Base-by-base conservation (phyloP, 2,888 invertebrate species). In the Zonitis immaculata region DNA sequence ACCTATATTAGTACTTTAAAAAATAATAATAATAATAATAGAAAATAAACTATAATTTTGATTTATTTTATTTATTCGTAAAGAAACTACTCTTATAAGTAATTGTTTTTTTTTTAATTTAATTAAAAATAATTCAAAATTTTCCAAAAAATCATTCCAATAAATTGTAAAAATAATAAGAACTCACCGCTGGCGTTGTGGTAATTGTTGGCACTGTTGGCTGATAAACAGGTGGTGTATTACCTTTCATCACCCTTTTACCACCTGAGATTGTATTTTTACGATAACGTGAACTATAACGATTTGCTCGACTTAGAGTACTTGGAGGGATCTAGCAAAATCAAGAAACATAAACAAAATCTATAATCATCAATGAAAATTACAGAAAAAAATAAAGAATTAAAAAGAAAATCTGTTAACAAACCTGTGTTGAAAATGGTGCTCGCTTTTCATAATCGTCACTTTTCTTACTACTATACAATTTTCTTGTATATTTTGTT, bases 211-310 rank as follows among this genome's bases (percentile, higher is more conserved):
- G 84, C 64, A 85, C 82, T 55, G 84, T 84, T 54, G 84, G 81
- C 71, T 81, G 79, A 73, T 85, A 85, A 68, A 78, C 79, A 46
- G 84, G 82, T 65, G 79, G 79, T 65, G 78, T 79, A 49, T 71
- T 71, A 3, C 69, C 66, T 59, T n/a, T n/a, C n/a, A n/a, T n/a
- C n/a, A 70, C 66, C 20, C 79, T 71, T 54, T 78, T 77, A 66
- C 69, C 63, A 57, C 74, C 64, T 9, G 64, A 58, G 42, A 71
- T 61, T 44, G 68, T 60, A 49, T 75, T 75, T 53, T 66, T 70
- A 39, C 83, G 77, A 71, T 82, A 84, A 71, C 82, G 79, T 56
- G 83, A 79, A 73, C 83, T 82, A 73, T 79, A 84, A 65, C 81
- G 76, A 70, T 77, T 77, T 67, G 77, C 66, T 69, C 78, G 78